phyloP scores from a whole-genome alignment of 2,797 vertebrate genomes.

The Sebastes nivosus region DNA sequence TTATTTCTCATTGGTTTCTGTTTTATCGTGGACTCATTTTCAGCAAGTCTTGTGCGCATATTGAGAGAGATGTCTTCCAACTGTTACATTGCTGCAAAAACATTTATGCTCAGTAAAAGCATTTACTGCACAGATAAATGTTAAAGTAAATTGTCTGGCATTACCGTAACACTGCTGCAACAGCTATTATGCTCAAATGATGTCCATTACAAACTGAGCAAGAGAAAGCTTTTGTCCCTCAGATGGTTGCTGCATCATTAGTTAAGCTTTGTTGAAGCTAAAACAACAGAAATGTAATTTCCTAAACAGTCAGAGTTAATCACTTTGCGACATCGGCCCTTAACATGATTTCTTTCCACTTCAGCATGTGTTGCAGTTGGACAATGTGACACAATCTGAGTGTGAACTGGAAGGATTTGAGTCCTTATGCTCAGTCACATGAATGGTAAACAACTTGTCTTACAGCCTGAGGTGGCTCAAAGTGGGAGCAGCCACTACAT shows the following conservation, averaged over 20 bases:
- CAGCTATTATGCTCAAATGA: constrained; percentile 6
- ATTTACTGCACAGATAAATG: neutral
- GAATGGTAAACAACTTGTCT: constrained; percentile 25
- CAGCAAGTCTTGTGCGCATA: neutral
- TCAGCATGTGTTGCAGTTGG: neutral
- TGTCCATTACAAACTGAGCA: neutral
- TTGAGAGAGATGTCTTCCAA: neutral
- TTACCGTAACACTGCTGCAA: neutral
- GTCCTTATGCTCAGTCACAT: constrained; percentile 14
- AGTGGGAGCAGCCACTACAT: constrained; percentile 13
- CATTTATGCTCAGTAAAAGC: neutral
- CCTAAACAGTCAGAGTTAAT: neutral
- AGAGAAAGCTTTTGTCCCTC: constrained; percentile 1
- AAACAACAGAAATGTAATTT: constrained; percentile 17
- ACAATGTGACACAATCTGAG: constrained; percentile 4
- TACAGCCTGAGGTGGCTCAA: constrained; percentile 20
- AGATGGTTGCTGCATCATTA: constrained; percentile 17
- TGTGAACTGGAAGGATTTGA: neutral
- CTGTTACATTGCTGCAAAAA: no score
- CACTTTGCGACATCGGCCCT: neutral
- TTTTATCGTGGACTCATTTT: neutral
- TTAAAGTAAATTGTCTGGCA: neutral
- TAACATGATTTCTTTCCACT: neutral
- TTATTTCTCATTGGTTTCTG: neutral
- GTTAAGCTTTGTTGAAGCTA: constrained; percentile 1